Evolutionary conservation across 2,888 invertebrate species (phyloP).

Genomic region (Monochamus alternatus): DNA sequence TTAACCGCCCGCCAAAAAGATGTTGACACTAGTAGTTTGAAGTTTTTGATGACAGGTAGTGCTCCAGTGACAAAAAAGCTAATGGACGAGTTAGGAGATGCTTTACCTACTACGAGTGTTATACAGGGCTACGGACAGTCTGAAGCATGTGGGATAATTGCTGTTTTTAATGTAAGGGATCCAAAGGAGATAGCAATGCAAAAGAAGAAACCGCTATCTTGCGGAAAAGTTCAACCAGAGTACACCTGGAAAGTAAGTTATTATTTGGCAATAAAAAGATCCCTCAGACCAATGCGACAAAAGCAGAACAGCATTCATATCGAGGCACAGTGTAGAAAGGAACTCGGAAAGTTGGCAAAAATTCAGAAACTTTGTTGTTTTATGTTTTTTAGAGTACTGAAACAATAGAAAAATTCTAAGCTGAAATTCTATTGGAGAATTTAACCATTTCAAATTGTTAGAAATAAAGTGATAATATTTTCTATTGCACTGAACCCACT

Average conservation of each 20-base stretch:
- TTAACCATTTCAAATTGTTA: too few species aligned
- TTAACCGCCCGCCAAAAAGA: slow-evolving; percentile 39
- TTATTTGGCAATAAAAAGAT: too few species aligned
- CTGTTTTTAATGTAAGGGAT: slow-evolving; percentile 27
- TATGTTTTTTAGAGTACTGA: too few species aligned
- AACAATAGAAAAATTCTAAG: too few species aligned
- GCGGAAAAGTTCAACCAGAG: slow-evolving; percentile 37
- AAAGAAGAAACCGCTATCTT: slow-evolving; percentile 40
- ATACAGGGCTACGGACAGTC: slow-evolving; percentile 43
- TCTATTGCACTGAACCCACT: too few species aligned
- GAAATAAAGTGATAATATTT: too few species aligned
- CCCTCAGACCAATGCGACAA: too few species aligned
- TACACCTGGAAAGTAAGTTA: slow-evolving; percentile 64
- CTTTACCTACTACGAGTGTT: slow-evolving; percentile 37
- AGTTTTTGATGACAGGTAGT: slow-evolving; percentile 35
- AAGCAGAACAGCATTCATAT: too few species aligned
- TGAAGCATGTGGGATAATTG: slow-evolving; percentile 34
- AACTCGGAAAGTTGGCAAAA: too few species aligned
- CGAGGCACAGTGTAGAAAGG: too few species aligned
- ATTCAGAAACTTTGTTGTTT: too few species aligned
- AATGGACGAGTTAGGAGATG: slow-evolving; percentile 34
- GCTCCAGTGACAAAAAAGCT: slow-evolving; percentile 34
- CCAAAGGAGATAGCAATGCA: slow-evolving; percentile 39
- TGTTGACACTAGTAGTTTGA: slow-evolving; percentile 35
- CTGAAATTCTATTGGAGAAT: too few species aligned